Evolutionary conservation across 2,888 invertebrate genomes (phyloP).

Genomic region (Diadegma fenestrale): DNA sequence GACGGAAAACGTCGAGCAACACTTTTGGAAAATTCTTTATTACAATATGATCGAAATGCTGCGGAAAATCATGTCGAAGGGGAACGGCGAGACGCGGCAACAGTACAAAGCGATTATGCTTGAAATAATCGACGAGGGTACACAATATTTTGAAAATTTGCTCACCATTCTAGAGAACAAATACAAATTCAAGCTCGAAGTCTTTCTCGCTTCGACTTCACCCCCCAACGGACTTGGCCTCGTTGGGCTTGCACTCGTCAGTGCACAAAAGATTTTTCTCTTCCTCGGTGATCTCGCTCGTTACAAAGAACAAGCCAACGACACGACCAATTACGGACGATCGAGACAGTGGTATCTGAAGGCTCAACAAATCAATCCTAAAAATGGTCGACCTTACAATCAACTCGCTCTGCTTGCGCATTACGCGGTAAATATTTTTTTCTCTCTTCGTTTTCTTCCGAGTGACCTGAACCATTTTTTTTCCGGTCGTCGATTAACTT

Average conservation of each 20-base stretch:
- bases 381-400: conserved; percentile 97
- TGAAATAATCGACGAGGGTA: conserved; percentile 92
- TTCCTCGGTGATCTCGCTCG: conserved; percentile 97
- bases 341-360: conserved; percentile 96
- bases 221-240: conserved; percentile 89
- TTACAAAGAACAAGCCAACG: conserved; percentile 94
- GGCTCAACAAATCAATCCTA: conserved; percentile 96
- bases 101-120: conserved; percentile 89
- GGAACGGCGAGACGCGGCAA: conserved; percentile 88
- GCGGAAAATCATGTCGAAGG: conserved; percentile 88
- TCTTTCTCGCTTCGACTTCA: conserved; percentile 85
- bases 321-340: conserved; percentile 92
- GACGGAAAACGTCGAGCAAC: conserved; percentile 94
- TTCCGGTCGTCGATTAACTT: neutral
- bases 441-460: neutral
- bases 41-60: conserved; percentile 95
- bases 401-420: conserved; percentile 96
- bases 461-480: neutral
- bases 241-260: conserved; percentile 91
- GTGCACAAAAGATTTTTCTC: conserved; percentile 94
- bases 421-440: conserved; percentile 88
- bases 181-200: conserved; percentile 90
- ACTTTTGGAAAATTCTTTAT: conserved; percentile 96
- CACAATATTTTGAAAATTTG: conserved; percentile 91
- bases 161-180: conserved; percentile 90